These are phyloP conservation scores for Hypanus sabinus DNA, from an alignment of 2,113 vertebrate species.

Conservation along the genomic window DNA sequence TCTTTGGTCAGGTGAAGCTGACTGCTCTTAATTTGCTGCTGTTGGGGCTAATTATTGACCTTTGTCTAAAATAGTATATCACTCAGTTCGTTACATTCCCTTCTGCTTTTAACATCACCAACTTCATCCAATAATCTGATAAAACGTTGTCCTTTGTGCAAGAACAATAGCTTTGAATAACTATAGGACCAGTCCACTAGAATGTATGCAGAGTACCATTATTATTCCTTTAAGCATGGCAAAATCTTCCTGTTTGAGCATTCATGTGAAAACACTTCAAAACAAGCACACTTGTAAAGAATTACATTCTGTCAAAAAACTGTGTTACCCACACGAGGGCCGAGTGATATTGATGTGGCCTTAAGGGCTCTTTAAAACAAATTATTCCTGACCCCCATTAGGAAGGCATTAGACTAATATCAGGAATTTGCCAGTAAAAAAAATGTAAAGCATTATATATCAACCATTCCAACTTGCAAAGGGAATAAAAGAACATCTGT, in stretches of 20 bases:
- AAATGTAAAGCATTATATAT: background rate
- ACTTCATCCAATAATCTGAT: background rate
- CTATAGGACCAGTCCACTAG: background rate
- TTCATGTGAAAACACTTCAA: background rate
- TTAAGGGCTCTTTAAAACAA: background rate
- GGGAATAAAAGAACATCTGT: background rate
- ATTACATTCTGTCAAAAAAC: background rate
- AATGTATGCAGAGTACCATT: background rate
- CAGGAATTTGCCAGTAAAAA: background rate
- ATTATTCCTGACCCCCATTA: background rate
- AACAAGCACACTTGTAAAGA: background rate
- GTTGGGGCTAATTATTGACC: no score
- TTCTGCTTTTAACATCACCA: background rate
- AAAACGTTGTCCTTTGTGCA: background rate
- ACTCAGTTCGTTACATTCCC: background rate
- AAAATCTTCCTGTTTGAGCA: background rate
- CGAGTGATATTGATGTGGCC: background rate
- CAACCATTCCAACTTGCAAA: slow-evolving; percentile 12
- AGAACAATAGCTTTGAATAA: background rate
- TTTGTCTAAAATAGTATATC: no score
- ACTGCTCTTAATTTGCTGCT: no score
- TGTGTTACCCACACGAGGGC: background rate
- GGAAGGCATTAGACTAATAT: background rate
- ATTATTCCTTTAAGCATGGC: background rate
- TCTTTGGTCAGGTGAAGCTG: no score